Evolutionary conservation across 2,888 invertebrate species (phyloP).

Genomic region (Caenorhabditis panamensis): DNA sequence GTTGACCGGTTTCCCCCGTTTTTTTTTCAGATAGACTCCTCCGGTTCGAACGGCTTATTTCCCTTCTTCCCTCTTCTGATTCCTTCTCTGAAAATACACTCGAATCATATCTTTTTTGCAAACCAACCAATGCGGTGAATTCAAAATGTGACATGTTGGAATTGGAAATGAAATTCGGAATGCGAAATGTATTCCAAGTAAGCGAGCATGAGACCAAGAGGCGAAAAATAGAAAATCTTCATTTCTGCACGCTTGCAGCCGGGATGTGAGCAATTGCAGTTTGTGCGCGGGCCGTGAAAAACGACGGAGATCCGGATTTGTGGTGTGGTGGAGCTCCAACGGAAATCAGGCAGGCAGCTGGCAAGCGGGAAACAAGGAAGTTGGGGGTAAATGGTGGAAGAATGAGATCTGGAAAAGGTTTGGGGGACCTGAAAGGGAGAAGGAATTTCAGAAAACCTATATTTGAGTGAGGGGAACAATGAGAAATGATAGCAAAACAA

Average conservation of each 20-base stretch:
- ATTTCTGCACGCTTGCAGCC: constrained; percentile 16
- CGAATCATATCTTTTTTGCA: constrained; percentile 16
- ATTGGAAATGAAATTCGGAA: constrained; percentile 2
- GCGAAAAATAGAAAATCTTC: background rate
- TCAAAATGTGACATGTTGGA: constrained; percentile 21
- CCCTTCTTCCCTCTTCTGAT: background rate
- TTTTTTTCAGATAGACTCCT: constrained; percentile 7
- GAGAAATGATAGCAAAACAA: too few relatives aligned
- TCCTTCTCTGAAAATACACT: background rate
- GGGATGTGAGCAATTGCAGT: constrained; percentile 20
- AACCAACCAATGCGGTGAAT: background rate
- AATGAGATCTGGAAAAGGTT: background rate
- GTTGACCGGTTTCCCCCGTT: constrained; percentile 1
- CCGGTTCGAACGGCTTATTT: background rate
- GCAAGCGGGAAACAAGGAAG: constrained; percentile 8
- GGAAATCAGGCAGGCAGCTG: too few relatives aligned
- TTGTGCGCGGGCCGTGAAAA: background rate
- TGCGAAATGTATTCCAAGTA: constrained; percentile 18
- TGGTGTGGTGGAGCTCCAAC: background rate
- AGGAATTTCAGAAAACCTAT: too few relatives aligned
- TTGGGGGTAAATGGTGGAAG: background rate
- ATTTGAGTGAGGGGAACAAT: too few relatives aligned
- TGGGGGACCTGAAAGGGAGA: too few relatives aligned
- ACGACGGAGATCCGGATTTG: constrained; percentile 3
- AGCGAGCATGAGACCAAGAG: constrained; percentile 12